Percentiles rank a stretch among this genome's conserved stretches.
phyloP scores from a whole-genome alignment of 2,888 invertebrate genomes.

The Melitaea athalia region DNA sequence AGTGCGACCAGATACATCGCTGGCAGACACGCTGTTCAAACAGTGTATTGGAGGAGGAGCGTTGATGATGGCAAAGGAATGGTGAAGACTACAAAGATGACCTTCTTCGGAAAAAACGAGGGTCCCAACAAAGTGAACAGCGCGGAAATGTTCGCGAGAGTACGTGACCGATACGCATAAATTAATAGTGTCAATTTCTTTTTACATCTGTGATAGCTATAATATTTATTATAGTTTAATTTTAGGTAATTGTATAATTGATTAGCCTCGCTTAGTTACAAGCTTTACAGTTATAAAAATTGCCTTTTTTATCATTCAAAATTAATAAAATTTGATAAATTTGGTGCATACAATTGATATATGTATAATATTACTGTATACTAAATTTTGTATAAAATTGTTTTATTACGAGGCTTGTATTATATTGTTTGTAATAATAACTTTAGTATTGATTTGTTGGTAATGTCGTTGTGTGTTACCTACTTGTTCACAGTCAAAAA shows the following conservation, averaged over 20 bases:
- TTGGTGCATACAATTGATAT: not conserved
- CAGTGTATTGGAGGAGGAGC: constrained; percentile 87
- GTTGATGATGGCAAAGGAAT: constrained; percentile 75
- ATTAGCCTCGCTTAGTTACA: constrained; percentile 1
- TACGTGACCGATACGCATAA: constrained; percentile 70
- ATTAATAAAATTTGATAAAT: not conserved
- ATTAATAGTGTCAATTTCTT: constrained; percentile 45
- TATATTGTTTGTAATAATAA: not conserved
- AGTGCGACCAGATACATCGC: constrained; percentile 87
- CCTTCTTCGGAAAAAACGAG: constrained; percentile 81
- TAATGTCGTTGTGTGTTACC: constrained; percentile 11
- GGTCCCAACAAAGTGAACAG: constrained; percentile 70
- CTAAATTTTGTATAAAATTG: not conserved
- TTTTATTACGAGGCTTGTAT: constrained; percentile 1
- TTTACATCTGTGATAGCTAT: constrained; percentile 35
- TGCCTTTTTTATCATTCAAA: not conserved
- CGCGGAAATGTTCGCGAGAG: constrained; percentile 73
- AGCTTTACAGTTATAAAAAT: too few relatives aligned
- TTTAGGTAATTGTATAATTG: constrained; percentile 13
- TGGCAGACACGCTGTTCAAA: constrained; percentile 88
- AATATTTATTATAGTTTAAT: constrained; percentile 30
- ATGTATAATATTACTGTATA: not conserved
- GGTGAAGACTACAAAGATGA: constrained; percentile 81
- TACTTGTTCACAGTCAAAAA: not conserved
- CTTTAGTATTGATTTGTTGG: constrained; percentile 18